Base-by-base conservation (phyloP, 2,888 invertebrate genomes). In the Sepioteuthis lessoniana region DNA sequence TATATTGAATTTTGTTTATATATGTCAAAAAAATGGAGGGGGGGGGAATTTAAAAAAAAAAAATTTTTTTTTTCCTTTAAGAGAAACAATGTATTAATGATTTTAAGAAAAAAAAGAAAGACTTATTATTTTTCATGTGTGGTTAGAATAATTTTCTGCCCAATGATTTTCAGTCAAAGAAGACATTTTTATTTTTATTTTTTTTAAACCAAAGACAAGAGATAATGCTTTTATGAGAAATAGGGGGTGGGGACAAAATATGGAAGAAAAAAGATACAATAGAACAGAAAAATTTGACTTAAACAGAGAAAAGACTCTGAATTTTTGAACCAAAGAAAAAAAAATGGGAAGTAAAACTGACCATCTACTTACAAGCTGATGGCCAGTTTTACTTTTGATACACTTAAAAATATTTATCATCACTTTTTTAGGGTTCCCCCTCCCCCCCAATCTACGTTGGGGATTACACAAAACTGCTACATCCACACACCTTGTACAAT, bases 1-100 rank as follows among this genome's bases (percentile, higher is more conserved):
- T 76, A 76, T 76, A 35, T 76, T 76, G 76, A 76, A 76, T 76
- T 35, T 76, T 76, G 76, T 76, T 76, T 76, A 76, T 76, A 60
- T 60, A 76, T 76, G 76, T 35, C 76, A 28, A 25, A 60, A 31
- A 60, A 60, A 76, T 16, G 16, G 13, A n/a, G 25, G 13, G 1
- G 8, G 3, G n/a, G 76, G 13, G 16, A 7, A 35, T 13, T n/a
- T 16, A 76, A 13, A 76, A 16, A 10, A 76, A 76, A n/a, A 76
- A 76, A 16, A 76, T 76, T 76, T 76, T n/a, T n/a, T n/a, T n/a
- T n/a, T n/a, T n/a, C n/a, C n/a, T n/a, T 31, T 13, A 76, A 76
- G n/a, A 76, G n/a, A 35, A 76, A 76, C 4, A 35, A n/a, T n/a
- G 4, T 35, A 31, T 31, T 25, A 8, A 16, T 47, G 13, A 47